Conservation (phyloP, 2,113 vertebrate genomes). For the Danionella cerebrum region DNA sequence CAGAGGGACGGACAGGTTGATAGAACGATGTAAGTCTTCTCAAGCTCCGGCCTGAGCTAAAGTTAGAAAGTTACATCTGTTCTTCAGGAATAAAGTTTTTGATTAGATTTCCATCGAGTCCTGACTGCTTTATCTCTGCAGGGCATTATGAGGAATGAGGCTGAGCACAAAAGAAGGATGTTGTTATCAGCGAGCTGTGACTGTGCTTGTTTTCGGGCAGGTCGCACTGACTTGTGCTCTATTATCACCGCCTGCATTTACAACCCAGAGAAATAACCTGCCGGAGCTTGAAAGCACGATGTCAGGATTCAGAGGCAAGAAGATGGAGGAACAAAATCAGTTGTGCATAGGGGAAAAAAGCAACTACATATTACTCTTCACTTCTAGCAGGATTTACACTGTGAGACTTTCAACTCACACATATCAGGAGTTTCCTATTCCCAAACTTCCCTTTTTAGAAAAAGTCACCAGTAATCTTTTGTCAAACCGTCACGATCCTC, state of each 20-base stretch:
- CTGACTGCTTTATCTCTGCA: conserved; percentile 35
- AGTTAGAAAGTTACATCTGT: too few species aligned
- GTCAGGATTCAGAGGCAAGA: neutral
- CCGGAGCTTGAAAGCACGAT: neutral
- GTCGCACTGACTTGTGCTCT: neutral
- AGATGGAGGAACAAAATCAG: neutral
- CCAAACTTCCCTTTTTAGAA: too few species aligned
- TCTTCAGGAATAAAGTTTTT: neutral
- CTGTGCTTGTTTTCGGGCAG: neutral
- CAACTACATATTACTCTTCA: neutral
- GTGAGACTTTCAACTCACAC: too few species aligned
- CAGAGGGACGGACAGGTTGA: too few species aligned
- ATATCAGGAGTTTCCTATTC: too few species aligned
- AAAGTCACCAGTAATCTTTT: too few species aligned
- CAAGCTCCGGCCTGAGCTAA: too few species aligned
- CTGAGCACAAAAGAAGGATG: conserved; percentile 17
- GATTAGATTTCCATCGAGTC: conserved; percentile 32
- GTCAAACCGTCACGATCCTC: too few species aligned
- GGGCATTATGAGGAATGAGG: conserved; percentile 17
- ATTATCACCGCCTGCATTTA: conserved; percentile 8
- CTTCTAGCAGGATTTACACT: too few species aligned
- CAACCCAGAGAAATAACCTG: neutral
- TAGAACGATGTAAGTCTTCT: too few species aligned
- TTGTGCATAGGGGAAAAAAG: neutral
- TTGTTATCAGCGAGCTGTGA: conserved; percentile 12